Percentiles rank a stretch among this genome's conserved stretches.
phyloP scores from a whole-genome alignment of 2,113 vertebrate species.

The Rhea pennata region DNA sequence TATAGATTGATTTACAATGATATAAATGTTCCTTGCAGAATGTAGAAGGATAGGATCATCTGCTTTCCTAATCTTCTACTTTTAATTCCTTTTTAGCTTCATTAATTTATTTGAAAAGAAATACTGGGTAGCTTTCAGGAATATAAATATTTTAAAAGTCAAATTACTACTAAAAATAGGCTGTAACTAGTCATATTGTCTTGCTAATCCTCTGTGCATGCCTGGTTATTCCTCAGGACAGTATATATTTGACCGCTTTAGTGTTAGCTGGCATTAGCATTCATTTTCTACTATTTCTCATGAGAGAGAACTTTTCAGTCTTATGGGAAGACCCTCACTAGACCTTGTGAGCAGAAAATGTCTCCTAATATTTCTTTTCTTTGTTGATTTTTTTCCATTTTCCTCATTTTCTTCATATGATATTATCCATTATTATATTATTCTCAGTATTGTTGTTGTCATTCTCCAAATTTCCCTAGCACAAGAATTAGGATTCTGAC shows the following conservation, averaged over 20 bases:
- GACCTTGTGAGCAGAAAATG: background rate
- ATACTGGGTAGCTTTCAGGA: background rate
- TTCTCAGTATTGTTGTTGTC: background rate
- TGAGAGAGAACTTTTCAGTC: background rate
- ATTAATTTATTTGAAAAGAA: background rate
- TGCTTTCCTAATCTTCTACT: background rate
- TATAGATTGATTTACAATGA: background rate
- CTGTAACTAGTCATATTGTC: background rate
- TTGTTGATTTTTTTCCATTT: background rate
- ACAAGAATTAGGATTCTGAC: background rate
- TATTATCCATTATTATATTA: background rate
- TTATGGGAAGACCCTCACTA: background rate
- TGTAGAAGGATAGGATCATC: background rate
- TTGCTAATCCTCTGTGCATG: background rate
- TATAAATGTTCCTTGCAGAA: background rate
- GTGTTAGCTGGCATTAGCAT: background rate
- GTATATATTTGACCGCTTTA: background rate
- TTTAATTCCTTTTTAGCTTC: slow-evolving; percentile 2
- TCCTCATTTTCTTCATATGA: background rate
- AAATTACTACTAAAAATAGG: slow-evolving; percentile 3
- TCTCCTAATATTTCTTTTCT: background rate
- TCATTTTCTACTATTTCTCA: background rate
- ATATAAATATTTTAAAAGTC: background rate
- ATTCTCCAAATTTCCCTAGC: background rate
- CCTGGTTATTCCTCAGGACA: background rate